Percentiles rank a stretch among this genome's conserved stretches.
These are phyloP conservation scores for Xylophagus ater DNA, from an alignment of 2,888 invertebrate genomes.

Conservation along the genomic window DNA sequence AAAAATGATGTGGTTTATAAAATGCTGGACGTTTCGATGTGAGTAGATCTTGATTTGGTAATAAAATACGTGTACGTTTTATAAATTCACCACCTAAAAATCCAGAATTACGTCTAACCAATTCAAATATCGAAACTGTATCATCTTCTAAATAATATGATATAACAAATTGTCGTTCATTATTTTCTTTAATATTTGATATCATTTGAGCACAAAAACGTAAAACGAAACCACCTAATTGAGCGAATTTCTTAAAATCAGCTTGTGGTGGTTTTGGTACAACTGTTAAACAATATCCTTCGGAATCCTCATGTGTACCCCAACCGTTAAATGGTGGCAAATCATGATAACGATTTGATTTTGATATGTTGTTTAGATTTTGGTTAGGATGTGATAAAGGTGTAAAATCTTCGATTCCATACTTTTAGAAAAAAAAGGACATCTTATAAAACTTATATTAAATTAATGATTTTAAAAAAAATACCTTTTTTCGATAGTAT, in stretches of 20 bases:
- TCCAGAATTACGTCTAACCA: conserved; percentile 61
- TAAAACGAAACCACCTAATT: conserved; percentile 64
- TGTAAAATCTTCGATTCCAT: conserved; percentile 35
- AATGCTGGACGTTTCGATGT: conserved; percentile 59
- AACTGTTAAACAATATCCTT: conserved; percentile 72
- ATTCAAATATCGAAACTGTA: conserved; percentile 71
- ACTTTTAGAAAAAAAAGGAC: conserved; percentile 22
- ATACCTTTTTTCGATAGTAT: conserved; percentile 58
- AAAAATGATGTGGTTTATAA: conserved; percentile 71
- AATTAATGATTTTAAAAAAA: conserved; percentile 37
- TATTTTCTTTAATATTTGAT: conserved; percentile 55
- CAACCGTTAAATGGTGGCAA: conserved; percentile 86
- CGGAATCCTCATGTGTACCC: conserved; percentile 81
- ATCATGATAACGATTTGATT: conserved; percentile 22
- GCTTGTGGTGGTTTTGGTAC: conserved; percentile 64
- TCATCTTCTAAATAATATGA: conserved; percentile 74
- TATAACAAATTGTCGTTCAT: conserved; percentile 63
- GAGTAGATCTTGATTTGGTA: conserved; percentile 63
- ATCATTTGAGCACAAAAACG: conserved; percentile 70
- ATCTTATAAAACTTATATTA: conserved; percentile 28
- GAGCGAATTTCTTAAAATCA: conserved; percentile 70
- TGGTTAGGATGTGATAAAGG: conserved; percentile 25
- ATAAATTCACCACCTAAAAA: conserved; percentile 53
- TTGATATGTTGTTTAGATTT: background rate
- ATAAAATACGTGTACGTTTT: conserved; percentile 54